Evolutionary conservation across 1,140 invertebrate species (phyloP).

Genomic region (Archivesica marissinica): DNA sequence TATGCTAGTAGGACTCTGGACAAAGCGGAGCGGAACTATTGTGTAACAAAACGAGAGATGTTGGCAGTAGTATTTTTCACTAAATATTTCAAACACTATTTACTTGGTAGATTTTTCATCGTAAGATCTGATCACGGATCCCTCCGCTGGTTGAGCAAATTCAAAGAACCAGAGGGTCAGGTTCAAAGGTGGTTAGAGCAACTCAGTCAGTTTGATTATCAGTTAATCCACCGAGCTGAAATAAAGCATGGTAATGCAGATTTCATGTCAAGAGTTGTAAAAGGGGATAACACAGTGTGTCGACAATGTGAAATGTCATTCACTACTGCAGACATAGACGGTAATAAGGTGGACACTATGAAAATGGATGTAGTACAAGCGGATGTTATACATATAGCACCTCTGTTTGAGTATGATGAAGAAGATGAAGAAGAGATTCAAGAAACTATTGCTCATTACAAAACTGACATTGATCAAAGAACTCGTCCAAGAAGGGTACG

Average conservation of each 20-base stretch:
- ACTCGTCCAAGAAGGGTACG: not conserved
- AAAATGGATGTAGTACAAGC: not conserved
- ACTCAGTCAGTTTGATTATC: slow-evolving; percentile 41
- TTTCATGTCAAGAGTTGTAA: slow-evolving; percentile 27
- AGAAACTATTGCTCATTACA: too few relatives aligned
- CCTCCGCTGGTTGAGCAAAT: slow-evolving; percentile 40
- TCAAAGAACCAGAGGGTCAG: slow-evolving; percentile 56
- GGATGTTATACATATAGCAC: not conserved
- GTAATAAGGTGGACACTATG: not conserved
- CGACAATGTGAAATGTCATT: slow-evolving; percentile 45
- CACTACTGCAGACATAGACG: not conserved
- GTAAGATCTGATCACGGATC: slow-evolving; percentile 53
- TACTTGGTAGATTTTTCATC: too few relatives aligned
- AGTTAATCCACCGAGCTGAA: not conserved
- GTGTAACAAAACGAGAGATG: slow-evolving; percentile 22
- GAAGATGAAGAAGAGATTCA: not conserved
- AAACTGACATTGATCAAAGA: too few relatives aligned
- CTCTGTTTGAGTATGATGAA: not conserved
- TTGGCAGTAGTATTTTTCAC: slow-evolving; percentile 18
- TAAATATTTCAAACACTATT: slow-evolving; percentile 43
- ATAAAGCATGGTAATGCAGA: slow-evolving; percentile 15
- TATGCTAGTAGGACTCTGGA: slow-evolving; percentile 46
- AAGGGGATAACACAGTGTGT: not conserved
- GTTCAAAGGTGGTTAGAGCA: slow-evolving; percentile 44
- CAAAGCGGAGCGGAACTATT: slow-evolving; percentile 28